Base-by-base conservation (phyloP, 64 coral and sea anemone genomes). In the Cladopsammia gracilis region DNA sequence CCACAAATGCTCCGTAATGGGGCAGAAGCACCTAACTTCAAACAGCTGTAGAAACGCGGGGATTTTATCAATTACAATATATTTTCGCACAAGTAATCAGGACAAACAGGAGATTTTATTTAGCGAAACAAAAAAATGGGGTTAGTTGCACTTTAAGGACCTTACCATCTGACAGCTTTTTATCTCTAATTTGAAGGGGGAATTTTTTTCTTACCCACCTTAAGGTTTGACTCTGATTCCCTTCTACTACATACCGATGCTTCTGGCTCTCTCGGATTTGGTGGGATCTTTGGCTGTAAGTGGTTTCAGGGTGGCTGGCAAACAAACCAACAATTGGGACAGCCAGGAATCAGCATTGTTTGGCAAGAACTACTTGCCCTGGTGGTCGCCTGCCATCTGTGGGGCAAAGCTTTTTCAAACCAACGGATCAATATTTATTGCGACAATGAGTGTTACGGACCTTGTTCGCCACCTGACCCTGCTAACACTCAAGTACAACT, bases 281-380 rank as follows among this genome's bases (percentile, higher is more conserved):
- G 34, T 34, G 34, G 34, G 34, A 34, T 34, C 34, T 94, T 51
- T 77, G 26, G 19, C 45, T 11, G 14, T 10, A 46, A 84, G 0
- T 94, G 93, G 86, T 94, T 94, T 45, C 65, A 89, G 16, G 87
- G 93, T 24, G 45, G 13, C 62, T 95, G 93, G 93, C 20, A 65
- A 78, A 12, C 86, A 4, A 65, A 85, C 19, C 87, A 85, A 4
- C 51, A 76, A 24, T 48, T 85, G 64, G 78, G 70, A 18, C 25
- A 90, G 25, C 86, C 56, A 0, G 71, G 93, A 5, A 90, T 95
- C 14, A 72, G 76, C 84, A 89, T 90, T 51, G 93, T 57, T 11
- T 90, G 87, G 93, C 93, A 95, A 25, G 87, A 95, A 46, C 22
- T 95, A 59, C 90, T 86, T 58, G 78, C 87, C 5, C 23, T 95